Conservation (phyloP, 2,113 vertebrate genomes). For the Noturus placidus region DNA sequence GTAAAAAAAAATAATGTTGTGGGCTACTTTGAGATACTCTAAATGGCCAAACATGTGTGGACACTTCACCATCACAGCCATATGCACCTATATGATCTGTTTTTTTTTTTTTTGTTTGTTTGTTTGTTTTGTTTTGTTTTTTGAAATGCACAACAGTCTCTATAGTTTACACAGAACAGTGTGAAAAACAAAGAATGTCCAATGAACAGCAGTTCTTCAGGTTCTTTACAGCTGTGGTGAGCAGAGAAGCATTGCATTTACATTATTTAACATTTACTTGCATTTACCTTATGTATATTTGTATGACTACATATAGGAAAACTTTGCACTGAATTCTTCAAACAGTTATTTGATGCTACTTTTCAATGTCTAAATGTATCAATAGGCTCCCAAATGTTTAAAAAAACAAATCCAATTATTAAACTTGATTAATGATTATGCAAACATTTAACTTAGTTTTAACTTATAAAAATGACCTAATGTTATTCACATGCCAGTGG, state of each 20-base stretch:
- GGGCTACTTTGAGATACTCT: neutral
- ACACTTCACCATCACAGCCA: neutral
- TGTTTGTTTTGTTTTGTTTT: too few species aligned
- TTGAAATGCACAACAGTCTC: neutral
- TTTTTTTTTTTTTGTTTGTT: neutral
- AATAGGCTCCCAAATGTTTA: neutral
- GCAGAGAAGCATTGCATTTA: neutral
- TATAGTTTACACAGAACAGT: neutral
- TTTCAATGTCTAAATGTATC: neutral
- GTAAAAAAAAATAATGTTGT: neutral
- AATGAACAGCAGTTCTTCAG: neutral
- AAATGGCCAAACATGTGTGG: neutral
- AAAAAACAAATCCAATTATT: neutral
- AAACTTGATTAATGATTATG: neutral
- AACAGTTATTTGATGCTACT: neutral
- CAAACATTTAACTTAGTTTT: neutral
- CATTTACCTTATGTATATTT: neutral
- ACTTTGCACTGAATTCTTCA: neutral
- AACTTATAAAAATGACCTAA: neutral
- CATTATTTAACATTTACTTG: neutral
- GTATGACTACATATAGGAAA: neutral
- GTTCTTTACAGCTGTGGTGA: neutral
- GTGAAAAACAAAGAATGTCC: neutral
- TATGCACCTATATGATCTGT: neutral
- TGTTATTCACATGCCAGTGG: neutral